These are phyloP conservation scores for Platycercus adscitus DNA, from an alignment of 2,113 vertebrate genomes.

Conservation along the genomic window DNA sequence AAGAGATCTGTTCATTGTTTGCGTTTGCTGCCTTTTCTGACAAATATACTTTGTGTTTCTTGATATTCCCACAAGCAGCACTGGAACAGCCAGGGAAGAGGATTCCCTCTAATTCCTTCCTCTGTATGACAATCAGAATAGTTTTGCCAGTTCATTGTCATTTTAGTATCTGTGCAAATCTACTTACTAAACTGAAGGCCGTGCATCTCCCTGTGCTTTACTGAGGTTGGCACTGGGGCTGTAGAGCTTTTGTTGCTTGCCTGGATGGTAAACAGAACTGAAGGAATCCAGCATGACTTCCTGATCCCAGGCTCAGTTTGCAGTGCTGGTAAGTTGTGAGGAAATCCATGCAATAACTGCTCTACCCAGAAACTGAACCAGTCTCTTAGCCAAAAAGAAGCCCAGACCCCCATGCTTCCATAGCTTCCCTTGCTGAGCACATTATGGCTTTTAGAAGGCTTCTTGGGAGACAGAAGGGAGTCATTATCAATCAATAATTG, in stretches of 20 bases:
- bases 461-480: not conserved
- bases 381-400: not conserved
- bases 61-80: not conserved
- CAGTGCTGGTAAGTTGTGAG: not conserved
- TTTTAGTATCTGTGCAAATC: not conserved
- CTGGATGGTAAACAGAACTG: not conserved
- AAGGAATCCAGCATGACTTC: not conserved
- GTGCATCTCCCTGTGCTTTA: not conserved
- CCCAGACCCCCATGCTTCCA: not conserved
- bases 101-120: not conserved
- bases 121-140: not conserved
- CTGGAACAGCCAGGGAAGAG: not conserved
- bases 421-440: not conserved
- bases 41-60: not conserved
- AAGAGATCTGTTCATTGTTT: not conserved
- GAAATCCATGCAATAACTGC: not conserved
- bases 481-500: conserved; percentile 1
- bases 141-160: not conserved
- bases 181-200: not conserved
- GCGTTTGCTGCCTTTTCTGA: conserved; percentile 1
- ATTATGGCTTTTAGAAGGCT: not conserved
- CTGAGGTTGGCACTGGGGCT: not conserved
- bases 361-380: not conserved
- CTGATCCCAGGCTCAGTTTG: not conserved
- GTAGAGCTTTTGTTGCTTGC: not conserved